Evolutionary conservation across 1,140 invertebrate genomes (phyloP).

Genomic region (Hormaphis cornu): DNA sequence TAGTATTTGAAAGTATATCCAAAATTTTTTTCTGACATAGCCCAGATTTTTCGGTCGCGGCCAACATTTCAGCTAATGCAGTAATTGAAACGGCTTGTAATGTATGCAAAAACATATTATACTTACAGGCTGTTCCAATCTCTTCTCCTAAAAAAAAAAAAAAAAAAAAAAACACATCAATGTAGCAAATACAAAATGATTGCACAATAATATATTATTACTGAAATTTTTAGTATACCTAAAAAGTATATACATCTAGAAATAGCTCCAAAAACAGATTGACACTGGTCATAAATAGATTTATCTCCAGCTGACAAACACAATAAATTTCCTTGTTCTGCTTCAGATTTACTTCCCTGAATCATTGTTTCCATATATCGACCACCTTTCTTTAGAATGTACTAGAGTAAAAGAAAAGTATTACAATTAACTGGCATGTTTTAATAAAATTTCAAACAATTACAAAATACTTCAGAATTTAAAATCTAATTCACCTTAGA

Average conservation of each 20-base stretch:
- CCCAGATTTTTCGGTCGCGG: constrained; percentile 81
- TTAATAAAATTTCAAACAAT: no score
- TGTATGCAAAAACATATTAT: constrained; percentile 84
- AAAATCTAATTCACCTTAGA: constrained; percentile 55
- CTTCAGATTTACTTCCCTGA: constrained; percentile 77
- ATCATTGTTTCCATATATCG: constrained; percentile 82
- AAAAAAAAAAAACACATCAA: constrained; percentile 39
- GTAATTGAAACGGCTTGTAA: constrained; percentile 77
- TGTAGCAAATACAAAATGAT: constrained; percentile 7
- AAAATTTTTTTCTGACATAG: constrained; percentile 81
- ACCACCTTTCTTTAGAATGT: constrained; percentile 75
- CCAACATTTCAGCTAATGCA: constrained; percentile 82
- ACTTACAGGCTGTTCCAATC: constrained; percentile 85
- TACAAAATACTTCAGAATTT: no score
- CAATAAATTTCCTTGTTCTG: constrained; percentile 78
- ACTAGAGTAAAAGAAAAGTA: constrained; percentile 42
- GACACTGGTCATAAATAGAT: constrained; percentile 81
- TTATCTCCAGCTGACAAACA: constrained; percentile 82
- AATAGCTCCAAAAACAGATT: constrained; percentile 85
- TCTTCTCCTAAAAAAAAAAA: constrained; percentile 51
- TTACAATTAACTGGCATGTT: background rate
- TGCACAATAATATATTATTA: no score
- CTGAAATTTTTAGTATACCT: no score
- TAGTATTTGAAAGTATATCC: constrained; percentile 77
- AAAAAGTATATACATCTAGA: constrained; percentile 85